Evolutionary conservation across 2,797 vertebrate species (phyloP).

Genomic region (Acipenser ruthenus): DNA sequence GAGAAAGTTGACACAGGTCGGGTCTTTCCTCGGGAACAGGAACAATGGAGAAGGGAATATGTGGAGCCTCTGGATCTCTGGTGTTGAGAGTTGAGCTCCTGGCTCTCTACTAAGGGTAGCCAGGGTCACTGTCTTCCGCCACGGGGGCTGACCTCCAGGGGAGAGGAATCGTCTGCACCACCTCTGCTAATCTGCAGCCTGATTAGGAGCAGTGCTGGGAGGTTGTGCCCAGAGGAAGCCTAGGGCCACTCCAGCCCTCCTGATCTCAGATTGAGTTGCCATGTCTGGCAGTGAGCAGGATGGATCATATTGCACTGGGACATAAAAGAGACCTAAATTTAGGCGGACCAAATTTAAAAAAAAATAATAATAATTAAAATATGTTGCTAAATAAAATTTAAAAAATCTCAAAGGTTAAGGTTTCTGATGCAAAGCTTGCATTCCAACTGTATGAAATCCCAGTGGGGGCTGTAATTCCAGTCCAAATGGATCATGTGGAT

Average conservation of each 20-base stretch:
- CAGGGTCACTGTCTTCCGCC: constrained; percentile 23
- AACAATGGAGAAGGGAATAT: constrained; percentile 27
- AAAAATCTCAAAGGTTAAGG: background rate
- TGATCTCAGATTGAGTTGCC: constrained; percentile 23
- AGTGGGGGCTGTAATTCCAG: background rate
- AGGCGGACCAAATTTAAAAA: constrained; percentile 3
- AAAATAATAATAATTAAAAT: background rate
- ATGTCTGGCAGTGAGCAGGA: constrained; percentile 14
- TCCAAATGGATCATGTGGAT: background rate
- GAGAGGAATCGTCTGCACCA: constrained; percentile 19
- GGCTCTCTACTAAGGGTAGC: constrained; percentile 23
- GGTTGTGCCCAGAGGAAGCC: constrained; percentile 26
- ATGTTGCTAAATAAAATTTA: constrained; percentile 4
- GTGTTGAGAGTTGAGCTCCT: constrained; percentile 24
- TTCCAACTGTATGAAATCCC: constrained; percentile 5
- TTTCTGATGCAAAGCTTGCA: constrained; percentile 2
- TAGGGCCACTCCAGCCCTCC: constrained; percentile 16
- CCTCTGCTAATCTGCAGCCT: constrained; percentile 10
- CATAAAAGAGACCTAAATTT: background rate
- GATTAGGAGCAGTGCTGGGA: constrained; percentile 14
- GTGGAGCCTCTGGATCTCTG: constrained; percentile 12
- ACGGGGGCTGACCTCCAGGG: constrained; percentile 18
- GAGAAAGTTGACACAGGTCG: constrained; percentile 14
- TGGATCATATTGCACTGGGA: background rate
- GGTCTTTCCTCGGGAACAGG: constrained; percentile 28